These are phyloP conservation scores for Netelia melanura DNA, from an alignment of 2,888 invertebrate species.

Conservation along the genomic window DNA sequence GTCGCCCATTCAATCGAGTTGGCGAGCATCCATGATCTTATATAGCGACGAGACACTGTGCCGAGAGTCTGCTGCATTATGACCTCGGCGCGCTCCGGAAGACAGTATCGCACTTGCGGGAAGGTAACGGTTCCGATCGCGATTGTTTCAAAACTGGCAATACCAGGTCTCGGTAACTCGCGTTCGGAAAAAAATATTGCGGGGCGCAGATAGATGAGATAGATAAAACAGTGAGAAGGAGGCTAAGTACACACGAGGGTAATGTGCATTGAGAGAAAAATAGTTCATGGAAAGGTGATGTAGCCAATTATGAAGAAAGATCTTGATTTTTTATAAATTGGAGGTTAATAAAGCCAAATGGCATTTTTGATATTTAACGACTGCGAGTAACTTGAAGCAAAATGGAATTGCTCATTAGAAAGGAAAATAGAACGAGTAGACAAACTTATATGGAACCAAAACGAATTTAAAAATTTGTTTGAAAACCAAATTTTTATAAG, in stretches of 20 bases:
- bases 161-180: conserved; percentile 13
- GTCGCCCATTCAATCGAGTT: conserved; percentile 33
- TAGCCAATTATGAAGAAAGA: not conserved
- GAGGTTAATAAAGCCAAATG: not conserved
- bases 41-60: conserved; percentile 43
- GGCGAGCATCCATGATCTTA: conserved; percentile 23
- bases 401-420: too few species aligned
- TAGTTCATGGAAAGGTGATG: not conserved
- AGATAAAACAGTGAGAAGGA: conserved; percentile 30
- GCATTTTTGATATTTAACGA: too few species aligned
- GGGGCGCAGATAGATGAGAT: conserved; percentile 42
- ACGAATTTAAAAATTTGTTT: not conserved
- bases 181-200: conserved; percentile 25
- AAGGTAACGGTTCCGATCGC: conserved; percentile 70
- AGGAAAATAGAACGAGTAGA: not conserved
- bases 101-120: conserved; percentile 56
- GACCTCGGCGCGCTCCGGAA: conserved; percentile 54
- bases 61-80: conserved; percentile 15
- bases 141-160: conserved; percentile 70
- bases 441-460: not conserved
- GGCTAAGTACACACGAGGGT: conserved; percentile 12
- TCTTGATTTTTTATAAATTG: not conserved
- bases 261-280: not conserved
- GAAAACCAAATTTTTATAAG: not conserved
- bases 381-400: too few species aligned